Evolutionary conservation across 2,888 invertebrate species (phyloP).

Genomic region (Epicampocera succincta): DNA sequence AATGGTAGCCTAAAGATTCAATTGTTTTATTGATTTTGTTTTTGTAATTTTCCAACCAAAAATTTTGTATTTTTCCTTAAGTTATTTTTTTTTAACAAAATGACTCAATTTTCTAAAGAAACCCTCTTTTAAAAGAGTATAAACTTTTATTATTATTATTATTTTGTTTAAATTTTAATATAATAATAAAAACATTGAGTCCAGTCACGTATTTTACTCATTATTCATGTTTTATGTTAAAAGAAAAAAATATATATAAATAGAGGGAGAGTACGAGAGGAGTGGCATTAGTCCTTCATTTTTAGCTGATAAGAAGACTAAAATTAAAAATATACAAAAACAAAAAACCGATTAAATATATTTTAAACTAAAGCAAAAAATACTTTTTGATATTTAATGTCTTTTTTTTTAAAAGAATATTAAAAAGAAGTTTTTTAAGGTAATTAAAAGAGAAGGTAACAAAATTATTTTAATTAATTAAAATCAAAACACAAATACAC

Average conservation of each 20-base stretch:
- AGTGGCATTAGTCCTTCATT: conserved; percentile 49
- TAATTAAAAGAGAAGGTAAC: conserved; percentile 21
- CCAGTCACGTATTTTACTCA: conserved; percentile 57
- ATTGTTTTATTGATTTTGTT: conserved; percentile 22
- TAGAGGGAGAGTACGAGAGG: conserved; percentile 14
- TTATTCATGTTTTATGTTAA: conserved; percentile 26
- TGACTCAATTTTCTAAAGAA: conserved; percentile 52
- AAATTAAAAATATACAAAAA: conserved; percentile 37
- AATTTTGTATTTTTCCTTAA: conserved; percentile 42
- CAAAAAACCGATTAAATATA: conserved; percentile 40
- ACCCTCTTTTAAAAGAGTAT: conserved; percentile 39
- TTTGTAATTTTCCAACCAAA: conserved; percentile 48
- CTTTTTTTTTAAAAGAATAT: conserved; percentile 47
- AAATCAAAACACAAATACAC: conserved; percentile 2
- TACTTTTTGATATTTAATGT: conserved; percentile 59
- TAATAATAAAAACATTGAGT: conserved; percentile 49
- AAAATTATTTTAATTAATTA: conserved; percentile 28
- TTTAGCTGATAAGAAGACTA: conserved; percentile 47
- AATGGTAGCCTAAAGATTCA: conserved; percentile 26
- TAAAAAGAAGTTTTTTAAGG: conserved; percentile 25
- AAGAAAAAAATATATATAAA: conserved; percentile 7
- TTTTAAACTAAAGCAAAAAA: conserved; percentile 41
- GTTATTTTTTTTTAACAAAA: conserved; percentile 40
- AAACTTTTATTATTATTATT: conserved; percentile 45
- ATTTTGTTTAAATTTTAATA: conserved; percentile 6